Base-by-base conservation (phyloP, 2,797 vertebrate genomes). In the Anguilla marmorata region DNA sequence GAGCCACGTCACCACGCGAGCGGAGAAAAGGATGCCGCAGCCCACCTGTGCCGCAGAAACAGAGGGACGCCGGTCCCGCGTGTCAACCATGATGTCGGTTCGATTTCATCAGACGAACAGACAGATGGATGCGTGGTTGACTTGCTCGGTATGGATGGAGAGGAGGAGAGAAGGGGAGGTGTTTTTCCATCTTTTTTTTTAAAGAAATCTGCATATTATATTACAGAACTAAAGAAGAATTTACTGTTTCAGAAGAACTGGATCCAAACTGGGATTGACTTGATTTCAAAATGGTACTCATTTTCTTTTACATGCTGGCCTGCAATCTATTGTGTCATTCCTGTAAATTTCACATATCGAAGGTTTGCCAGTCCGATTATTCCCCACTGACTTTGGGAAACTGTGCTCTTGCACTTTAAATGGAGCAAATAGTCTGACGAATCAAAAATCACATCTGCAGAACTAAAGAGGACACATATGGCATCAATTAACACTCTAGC, bases 21-120 rank as follows among this genome's bases (percentile, higher is more conserved):
- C 88, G 30, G 52, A 48, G 85, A 60, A 87, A 69, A 72, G 45
- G 12, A 27, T 63, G 88, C 88, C 87, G 87, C 86, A 87, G 87
- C 85, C 87, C 88, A 90, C 89, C 86, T 92, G 90, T 87, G 90
- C 85, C 52, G 56, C 79, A 27, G 85, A 63, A 90, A 89, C 79
- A 84, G 41, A 69, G 74, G 41, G 72, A 89, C 87, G 83, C 52
- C 85, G 83, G 84, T 37, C 79, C 85, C 88, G 76, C 48, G 85
- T 74, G 85, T 86, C 63, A 79, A 45, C 27, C 82, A 19, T 27
- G 83, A 83, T 76, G 93, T 91, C 92, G 89, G 90, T 14, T 89
- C 76, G 79, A 90, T 88, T 85, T 90, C 90, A 54, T 91, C 92
- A 92, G 93, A 91, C 72, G 86, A 91, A 89, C 86, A 79, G 89